These are phyloP conservation scores for Ateles fusciceps DNA, from an alignment of 2,797 vertebrate species.

Conservation along the genomic window DNA sequence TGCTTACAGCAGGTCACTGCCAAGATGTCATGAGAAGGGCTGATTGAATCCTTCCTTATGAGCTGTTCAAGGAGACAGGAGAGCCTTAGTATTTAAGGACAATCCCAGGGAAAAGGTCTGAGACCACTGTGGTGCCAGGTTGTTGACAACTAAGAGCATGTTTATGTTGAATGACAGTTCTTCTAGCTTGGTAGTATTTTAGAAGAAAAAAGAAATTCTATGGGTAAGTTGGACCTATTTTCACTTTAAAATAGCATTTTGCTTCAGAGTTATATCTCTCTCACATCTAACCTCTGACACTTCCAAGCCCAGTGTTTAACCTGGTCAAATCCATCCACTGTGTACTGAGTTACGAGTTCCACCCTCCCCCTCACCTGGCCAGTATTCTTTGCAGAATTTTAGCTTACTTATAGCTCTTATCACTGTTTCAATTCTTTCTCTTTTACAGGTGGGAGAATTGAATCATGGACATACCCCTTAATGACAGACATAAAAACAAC, in stretches of 20 bases:
- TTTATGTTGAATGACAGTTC: not conserved
- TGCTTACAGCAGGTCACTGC: not conserved
- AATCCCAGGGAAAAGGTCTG: not conserved
- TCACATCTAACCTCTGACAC: not conserved
- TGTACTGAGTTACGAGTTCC: fast-evolving
- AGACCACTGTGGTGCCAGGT: not conserved
- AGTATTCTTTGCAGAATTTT: not conserved
- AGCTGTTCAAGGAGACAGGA: not conserved
- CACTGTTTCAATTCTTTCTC: not conserved
- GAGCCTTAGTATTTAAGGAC: not conserved
- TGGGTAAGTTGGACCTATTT: not conserved
- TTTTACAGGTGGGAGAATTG: not conserved
- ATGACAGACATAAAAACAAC: not conserved
- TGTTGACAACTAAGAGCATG: not conserved
- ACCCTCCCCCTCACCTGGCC: too few species aligned
- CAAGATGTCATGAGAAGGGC: not conserved
- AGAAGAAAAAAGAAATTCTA: not conserved
- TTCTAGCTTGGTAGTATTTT: not conserved
- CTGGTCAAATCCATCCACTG: not conserved
- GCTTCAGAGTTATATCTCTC: not conserved
- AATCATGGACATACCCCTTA: not conserved
- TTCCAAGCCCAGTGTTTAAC: not conserved
- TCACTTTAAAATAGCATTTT: conserved; percentile 25
- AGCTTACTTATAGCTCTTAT: not conserved
- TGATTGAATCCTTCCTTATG: not conserved